Percentiles rank a stretch among this genome's conserved stretches.
Conservation (phyloP, 2,113 vertebrate genomes). For the Misgurnus mizolepis region DNA sequence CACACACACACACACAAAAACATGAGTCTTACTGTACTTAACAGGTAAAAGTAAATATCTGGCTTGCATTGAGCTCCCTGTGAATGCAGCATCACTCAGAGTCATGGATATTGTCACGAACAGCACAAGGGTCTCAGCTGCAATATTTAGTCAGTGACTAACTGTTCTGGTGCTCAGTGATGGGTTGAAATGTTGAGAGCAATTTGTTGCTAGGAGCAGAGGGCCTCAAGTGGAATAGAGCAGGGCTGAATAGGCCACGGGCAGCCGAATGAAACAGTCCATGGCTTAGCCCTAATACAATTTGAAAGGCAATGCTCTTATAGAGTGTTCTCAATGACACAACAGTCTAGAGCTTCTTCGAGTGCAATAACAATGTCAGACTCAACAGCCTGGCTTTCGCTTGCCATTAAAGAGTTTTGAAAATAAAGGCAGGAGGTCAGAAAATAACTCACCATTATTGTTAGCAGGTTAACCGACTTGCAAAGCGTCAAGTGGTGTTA, state of each 20-base stretch:
- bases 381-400: constrained; percentile 36
- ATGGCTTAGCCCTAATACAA: constrained; percentile 60
- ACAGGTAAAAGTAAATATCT: background rate
- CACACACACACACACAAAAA: too few species aligned
- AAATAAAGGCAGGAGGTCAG: constrained; percentile 9
- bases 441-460: background rate
- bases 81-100: constrained; percentile 16
- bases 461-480: background rate
- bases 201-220: constrained; percentile 55
- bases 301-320: constrained; percentile 61
- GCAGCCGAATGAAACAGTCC: constrained; percentile 56
- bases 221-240: constrained; percentile 50
- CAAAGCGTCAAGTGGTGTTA: background rate
- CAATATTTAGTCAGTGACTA: constrained; percentile 44
- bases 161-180: constrained; percentile 59
- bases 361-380: constrained; percentile 61
- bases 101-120: constrained; percentile 32
- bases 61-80: background rate
- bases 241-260: constrained; percentile 54
- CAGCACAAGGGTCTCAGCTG: constrained; percentile 5
- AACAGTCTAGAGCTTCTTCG: constrained; percentile 53
- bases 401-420: constrained; percentile 52
- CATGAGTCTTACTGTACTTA: background rate
- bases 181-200: constrained; percentile 60
- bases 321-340: constrained; percentile 58